Evolutionary conservation across 2,888 invertebrate genomes (phyloP).

Genomic region (Papilio elwesi): DNA sequence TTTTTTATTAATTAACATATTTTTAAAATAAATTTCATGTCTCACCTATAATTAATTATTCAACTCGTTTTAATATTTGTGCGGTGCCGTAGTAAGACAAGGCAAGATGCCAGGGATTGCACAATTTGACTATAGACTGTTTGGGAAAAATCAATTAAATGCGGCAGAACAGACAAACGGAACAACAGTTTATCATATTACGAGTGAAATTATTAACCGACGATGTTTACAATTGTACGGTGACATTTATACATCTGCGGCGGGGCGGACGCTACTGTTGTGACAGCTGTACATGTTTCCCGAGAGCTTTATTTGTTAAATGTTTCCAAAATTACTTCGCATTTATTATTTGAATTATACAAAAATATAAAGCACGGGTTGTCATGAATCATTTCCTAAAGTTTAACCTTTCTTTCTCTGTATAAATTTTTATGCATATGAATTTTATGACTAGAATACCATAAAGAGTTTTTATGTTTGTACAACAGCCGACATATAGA

Average conservation of each 20-base stretch:
- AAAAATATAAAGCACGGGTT: too few species aligned
- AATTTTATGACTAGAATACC: too few species aligned
- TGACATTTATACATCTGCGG: constrained; percentile 4
- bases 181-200: background rate
- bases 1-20: too few species aligned
- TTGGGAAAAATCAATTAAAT: background rate
- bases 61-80: too few species aligned
- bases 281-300: constrained; percentile 7
- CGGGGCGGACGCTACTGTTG: background rate
- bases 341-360: background rate
- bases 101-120: background rate
- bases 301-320: constrained; percentile 10
- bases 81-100: background rate
- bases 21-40: too few species aligned
- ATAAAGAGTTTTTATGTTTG: too few species aligned
- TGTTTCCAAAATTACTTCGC: constrained; percentile 5
- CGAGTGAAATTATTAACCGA: background rate
- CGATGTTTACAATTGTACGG: background rate
- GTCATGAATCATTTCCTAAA: too few species aligned
- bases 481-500: too few species aligned
- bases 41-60: background rate
- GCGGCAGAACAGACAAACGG: too few species aligned
- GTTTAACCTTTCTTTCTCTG: too few species aligned
- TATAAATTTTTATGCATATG: too few species aligned
- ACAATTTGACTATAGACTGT: background rate